Evolutionary conservation across 2,888 invertebrate genomes (phyloP).

Genomic region (Bellardia pandia): DNA sequence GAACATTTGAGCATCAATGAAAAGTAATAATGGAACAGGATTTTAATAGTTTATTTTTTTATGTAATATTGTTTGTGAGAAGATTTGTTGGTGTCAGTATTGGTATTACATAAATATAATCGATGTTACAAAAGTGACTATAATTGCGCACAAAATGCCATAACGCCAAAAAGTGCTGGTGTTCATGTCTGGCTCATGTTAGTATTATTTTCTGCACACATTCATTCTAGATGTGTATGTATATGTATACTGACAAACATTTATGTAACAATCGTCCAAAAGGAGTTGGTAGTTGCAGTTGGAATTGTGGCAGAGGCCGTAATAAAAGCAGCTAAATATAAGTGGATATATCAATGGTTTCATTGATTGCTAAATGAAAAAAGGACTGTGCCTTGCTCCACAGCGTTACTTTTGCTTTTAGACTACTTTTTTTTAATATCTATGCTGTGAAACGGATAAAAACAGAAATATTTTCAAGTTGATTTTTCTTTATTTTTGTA

Average conservation of each 20-base stretch:
- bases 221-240: not conserved
- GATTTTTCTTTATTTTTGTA: constrained; percentile 25
- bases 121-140: constrained; percentile 57
- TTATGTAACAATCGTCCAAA: constrained; percentile 1
- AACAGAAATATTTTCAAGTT: constrained; percentile 22
- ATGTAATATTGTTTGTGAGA: not conserved
- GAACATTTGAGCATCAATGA: constrained; percentile 44
- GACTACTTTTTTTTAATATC: not conserved
- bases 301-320: not conserved
- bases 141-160: constrained; percentile 63
- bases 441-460: constrained; percentile 20
- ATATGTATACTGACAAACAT: not conserved
- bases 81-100: not conserved
- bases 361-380: constrained; percentile 29
- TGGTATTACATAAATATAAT: constrained; percentile 20
- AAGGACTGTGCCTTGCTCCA: not conserved
- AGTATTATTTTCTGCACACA: not conserved
- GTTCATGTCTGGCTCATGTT: constrained; percentile 8
- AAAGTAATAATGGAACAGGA: constrained; percentile 43
- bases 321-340: constrained; percentile 28
- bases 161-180: constrained; percentile 39
- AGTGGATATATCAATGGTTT: constrained; percentile 36
- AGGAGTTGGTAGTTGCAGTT: not conserved
- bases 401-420: not conserved
- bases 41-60: not conserved